These are phyloP conservation scores for silkworm (Bombyx mori) DNA, from an alignment of 1,140 invertebrate genomes.

Conservation along the genomic window DNA sequence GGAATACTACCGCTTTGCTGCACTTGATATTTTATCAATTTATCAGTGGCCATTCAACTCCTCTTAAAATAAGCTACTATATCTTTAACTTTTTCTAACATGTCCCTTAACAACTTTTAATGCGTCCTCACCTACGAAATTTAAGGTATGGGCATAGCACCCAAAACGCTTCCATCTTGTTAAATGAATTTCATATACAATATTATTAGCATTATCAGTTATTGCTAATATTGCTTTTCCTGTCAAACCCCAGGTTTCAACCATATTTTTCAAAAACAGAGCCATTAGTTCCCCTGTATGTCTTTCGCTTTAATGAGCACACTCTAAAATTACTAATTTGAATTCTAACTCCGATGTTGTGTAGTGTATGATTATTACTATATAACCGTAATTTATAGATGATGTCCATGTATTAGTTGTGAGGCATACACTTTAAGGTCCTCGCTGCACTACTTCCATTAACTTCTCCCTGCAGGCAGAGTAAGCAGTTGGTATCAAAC, in stretches of 20 bases:
- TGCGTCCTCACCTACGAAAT: constrained; percentile 10
- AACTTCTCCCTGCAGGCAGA: too few species aligned
- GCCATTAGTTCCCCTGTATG: constrained; percentile 4
- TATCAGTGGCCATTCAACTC: constrained; percentile 12
- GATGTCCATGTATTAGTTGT: constrained; percentile 11
- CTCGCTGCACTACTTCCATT: background rate
- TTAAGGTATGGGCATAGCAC: constrained; percentile 10
- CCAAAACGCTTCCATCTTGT: constrained; percentile 10
- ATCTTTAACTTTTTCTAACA: constrained; percentile 11
- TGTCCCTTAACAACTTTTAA: constrained; percentile 8
- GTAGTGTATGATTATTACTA: constrained; percentile 10
- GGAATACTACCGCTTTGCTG: constrained; percentile 11
- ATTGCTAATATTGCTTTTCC: constrained; percentile 10
- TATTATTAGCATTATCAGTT: constrained; percentile 10
- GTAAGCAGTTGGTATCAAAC: too few species aligned
- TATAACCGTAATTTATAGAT: constrained; percentile 7
- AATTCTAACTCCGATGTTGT: constrained; percentile 7
- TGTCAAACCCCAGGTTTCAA: constrained; percentile 6
- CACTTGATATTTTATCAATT: constrained; percentile 13
- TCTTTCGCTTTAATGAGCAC: constrained; percentile 5
- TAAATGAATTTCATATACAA: constrained; percentile 8
- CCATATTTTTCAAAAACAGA: constrained; percentile 8
- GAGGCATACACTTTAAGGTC: constrained; percentile 6
- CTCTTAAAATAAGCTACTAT: constrained; percentile 14
- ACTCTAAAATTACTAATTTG: constrained; percentile 11